Conservation (phyloP, 1,140 invertebrate species). For the Stegodyphus dumicola region DNA sequence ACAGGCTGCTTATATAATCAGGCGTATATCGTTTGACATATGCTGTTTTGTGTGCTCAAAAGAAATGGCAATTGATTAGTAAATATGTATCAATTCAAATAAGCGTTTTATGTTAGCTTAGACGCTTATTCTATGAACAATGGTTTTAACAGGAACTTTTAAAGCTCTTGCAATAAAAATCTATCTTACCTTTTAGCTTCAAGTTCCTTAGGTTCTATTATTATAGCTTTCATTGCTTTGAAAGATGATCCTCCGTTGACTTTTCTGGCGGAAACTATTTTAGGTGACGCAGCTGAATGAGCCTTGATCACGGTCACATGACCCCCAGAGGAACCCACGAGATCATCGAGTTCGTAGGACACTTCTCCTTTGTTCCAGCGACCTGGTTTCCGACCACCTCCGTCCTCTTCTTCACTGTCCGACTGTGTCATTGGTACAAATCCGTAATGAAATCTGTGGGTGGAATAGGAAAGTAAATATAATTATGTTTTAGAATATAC, state of each 20-base stretch:
- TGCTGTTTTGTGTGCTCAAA: no score
- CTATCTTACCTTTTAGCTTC: constrained; percentile 42
- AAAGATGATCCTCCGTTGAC: constrained; percentile 8
- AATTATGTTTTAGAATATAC: no score
- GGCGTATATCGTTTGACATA: no score
- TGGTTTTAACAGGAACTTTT: no score
- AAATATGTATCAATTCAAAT: no score
- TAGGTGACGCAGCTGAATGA: not conserved
- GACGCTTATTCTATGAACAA: no score
- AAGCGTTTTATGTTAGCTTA: no score
- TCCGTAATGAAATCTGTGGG: constrained; percentile 26
- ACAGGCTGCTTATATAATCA: no score
- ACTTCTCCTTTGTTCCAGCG: constrained; percentile 33
- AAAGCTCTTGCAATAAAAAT: no score
- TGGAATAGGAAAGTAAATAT: not conserved
- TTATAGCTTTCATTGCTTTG: constrained; percentile 38
- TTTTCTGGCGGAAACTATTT: constrained; percentile 29
- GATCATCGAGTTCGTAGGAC: constrained; percentile 34
- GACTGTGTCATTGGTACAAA: constrained; percentile 3
- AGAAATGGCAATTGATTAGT: no score
- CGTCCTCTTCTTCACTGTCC: constrained; percentile 18
- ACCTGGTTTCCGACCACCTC: not conserved
- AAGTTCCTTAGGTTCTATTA: constrained; percentile 36
- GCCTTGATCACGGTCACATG: constrained; percentile 55
- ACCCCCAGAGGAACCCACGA: constrained; percentile 37